These are phyloP conservation scores for Muscidifurax raptorellus DNA, from an alignment of 1,140 invertebrate genomes.

Conservation along the genomic window DNA sequence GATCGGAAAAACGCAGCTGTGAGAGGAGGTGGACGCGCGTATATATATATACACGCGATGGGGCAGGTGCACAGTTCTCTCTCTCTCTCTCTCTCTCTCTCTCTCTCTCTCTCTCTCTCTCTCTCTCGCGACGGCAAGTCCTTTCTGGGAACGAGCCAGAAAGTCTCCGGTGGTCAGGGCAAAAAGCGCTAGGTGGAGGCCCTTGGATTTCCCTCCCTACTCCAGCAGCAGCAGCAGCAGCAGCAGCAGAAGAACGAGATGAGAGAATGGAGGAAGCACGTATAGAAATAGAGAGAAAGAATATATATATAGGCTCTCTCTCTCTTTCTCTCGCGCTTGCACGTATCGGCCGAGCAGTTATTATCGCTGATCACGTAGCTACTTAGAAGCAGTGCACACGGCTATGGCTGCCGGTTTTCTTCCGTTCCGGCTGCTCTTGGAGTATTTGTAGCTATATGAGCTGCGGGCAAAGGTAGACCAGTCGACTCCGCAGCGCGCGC, in stretches of 20 bases:
- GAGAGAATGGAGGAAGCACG: neutral
- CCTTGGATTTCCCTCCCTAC: slow-evolving; percentile 21
- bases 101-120: too few species aligned
- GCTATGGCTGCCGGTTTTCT: slow-evolving; percentile 57
- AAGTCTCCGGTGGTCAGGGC: slow-evolving; percentile 34
- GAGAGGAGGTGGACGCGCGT: neutral
- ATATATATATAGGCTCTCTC: too few species aligned
- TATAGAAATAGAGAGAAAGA: slow-evolving; percentile 46
- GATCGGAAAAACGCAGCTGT: slow-evolving; percentile 31
- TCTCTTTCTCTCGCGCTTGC: slow-evolving; percentile 59
- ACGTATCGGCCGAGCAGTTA: slow-evolving; percentile 63
- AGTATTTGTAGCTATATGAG: slow-evolving; percentile 63
- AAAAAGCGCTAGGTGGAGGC: slow-evolving; percentile 29
- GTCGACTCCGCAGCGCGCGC: slow-evolving; percentile 60
- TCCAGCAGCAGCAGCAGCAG: too few species aligned
- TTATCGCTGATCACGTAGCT: slow-evolving; percentile 75
- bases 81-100: too few species aligned
- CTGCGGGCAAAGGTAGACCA: slow-evolving; percentile 60
- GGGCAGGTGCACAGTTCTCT: neutral
- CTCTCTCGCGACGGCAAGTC: slow-evolving; percentile 34
- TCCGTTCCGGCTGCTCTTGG: slow-evolving; percentile 49
- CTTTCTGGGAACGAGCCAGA: slow-evolving; percentile 38
- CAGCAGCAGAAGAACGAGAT: neutral
- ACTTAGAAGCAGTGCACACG: slow-evolving; percentile 71
- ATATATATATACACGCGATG: neutral